Conservation (phyloP, 2,113 vertebrate species). For the Murina feae region DNA sequence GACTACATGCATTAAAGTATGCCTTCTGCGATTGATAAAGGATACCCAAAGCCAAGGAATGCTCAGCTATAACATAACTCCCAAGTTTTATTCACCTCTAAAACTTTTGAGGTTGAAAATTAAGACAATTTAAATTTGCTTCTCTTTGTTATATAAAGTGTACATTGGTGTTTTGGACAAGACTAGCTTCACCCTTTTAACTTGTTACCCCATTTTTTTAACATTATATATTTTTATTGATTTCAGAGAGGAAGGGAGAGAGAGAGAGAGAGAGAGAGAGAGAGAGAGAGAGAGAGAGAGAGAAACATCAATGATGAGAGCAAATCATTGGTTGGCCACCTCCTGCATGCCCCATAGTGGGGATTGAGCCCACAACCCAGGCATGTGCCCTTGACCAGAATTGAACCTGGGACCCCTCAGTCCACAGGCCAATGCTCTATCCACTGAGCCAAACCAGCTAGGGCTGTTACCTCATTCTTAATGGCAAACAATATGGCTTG, state of each 20-base stretch:
- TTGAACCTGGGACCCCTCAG: too few relatives aligned
- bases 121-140: slow-evolving; percentile 21
- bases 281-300: too few relatives aligned
- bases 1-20: background rate
- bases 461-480: background rate
- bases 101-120: background rate
- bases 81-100: background rate
- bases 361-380: too few relatives aligned
- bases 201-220: background rate
- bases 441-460: too few relatives aligned
- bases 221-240: too few relatives aligned
- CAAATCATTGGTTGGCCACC: too few relatives aligned
- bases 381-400: too few relatives aligned
- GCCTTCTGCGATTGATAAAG: background rate
- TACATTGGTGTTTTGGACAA: background rate
- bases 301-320: too few relatives aligned
- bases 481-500: background rate
- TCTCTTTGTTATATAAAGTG: background rate
- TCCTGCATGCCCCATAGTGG: too few relatives aligned
- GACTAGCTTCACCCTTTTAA: background rate
- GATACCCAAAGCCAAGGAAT: background rate
- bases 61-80: background rate
- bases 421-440: too few relatives aligned
- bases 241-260: too few relatives aligned
- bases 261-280: too few relatives aligned